Evolutionary conservation across 2,113 vertebrate genomes (phyloP).

Genomic region (Centropus bengalensis): DNA sequence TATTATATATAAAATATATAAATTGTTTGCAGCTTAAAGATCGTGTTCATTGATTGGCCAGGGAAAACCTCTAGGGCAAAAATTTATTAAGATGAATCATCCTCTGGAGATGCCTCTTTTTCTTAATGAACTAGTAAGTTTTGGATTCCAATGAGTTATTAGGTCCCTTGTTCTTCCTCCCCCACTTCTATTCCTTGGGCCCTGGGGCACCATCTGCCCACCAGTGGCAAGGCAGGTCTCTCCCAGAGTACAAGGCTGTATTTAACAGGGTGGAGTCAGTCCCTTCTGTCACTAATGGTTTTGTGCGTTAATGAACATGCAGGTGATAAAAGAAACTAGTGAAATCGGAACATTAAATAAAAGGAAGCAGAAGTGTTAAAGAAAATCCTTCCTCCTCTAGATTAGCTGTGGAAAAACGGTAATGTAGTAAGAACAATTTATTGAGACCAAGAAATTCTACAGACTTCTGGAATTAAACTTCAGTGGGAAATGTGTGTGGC

Average conservation of each 20-base stretch:
- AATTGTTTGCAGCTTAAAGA: not conserved
- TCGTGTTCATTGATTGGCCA: not conserved
- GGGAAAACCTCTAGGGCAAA: not conserved
- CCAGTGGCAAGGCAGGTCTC: not conserved
- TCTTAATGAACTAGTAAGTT: not conserved
- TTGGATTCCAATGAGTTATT: not conserved
- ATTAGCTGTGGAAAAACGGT: not conserved
- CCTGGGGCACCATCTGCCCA: not conserved
- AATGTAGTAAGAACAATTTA: not conserved
- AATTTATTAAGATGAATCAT: not conserved
- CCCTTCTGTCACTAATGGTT: no score
- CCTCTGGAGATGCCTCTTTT: not conserved
- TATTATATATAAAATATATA: not conserved
- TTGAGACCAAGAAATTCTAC: not conserved
- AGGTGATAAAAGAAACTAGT: not conserved
- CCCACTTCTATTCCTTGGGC: rapidly evolving
- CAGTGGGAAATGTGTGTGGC: not conserved
- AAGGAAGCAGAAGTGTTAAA: not conserved
- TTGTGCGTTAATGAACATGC: not conserved
- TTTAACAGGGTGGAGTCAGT: not conserved
- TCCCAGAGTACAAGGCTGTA: not conserved
- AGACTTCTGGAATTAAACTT: not conserved
- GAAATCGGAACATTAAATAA: not conserved
- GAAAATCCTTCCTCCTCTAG: not conserved
- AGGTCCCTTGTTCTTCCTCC: not conserved